These are phyloP conservation scores for Tetranychus truncatus DNA, from an alignment of 2,888 invertebrate genomes.

Conservation along the genomic window DNA sequence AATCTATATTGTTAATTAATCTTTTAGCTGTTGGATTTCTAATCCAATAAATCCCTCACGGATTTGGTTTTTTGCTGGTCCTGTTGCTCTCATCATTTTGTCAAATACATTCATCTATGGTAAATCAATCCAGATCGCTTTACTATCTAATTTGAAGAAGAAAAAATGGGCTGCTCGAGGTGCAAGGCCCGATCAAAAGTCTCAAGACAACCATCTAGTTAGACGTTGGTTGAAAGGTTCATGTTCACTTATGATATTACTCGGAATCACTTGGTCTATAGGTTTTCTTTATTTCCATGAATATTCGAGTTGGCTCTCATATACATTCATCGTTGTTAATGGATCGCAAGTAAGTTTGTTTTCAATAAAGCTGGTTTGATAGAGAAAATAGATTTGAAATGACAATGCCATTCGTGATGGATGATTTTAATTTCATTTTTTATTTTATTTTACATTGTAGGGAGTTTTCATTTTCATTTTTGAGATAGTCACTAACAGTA, in stretches of 20 bases:
- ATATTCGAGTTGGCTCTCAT: constrained; percentile 20
- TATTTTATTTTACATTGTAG: constrained; percentile 18
- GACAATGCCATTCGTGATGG: too few species aligned
- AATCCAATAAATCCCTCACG: constrained; percentile 18
- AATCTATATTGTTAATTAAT: not conserved
- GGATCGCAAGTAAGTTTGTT: constrained; percentile 23
- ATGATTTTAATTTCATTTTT: too few species aligned
- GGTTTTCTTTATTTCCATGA: constrained; percentile 25
- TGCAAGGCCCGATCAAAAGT: not conserved
- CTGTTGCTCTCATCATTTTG: constrained; percentile 22
- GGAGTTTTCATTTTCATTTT: constrained; percentile 25
- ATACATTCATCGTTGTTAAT: constrained; percentile 25
- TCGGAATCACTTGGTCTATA: constrained; percentile 27
- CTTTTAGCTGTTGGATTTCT: constrained; percentile 25
- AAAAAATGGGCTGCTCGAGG: not conserved
- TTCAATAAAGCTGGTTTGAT: not conserved
- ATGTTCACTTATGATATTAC: constrained; percentile 20
- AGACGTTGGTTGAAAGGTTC: constrained; percentile 22
- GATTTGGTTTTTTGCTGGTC: constrained; percentile 26
- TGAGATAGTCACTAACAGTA: constrained; percentile 23
- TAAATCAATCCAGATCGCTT: not conserved
- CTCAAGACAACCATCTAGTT: not conserved
- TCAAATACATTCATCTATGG: constrained; percentile 15
- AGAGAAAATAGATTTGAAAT: too few species aligned
- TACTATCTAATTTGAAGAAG: not conserved